Base-by-base conservation (phyloP, 1,140 invertebrate species). In the Euwallacea fornicatus region DNA sequence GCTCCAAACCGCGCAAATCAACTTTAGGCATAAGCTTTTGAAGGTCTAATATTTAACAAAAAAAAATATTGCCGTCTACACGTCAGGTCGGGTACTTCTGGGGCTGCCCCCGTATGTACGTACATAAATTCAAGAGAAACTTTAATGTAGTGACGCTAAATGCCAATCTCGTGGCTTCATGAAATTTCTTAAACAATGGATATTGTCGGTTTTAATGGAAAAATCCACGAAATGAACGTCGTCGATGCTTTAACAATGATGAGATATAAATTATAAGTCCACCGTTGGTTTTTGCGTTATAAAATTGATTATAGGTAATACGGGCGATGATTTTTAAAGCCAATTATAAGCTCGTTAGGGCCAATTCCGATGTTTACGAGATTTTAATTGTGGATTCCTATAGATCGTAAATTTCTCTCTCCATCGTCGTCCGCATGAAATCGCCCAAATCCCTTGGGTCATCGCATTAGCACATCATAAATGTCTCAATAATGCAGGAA, bases 241-340 rank as follows among this genome's bases (percentile, higher is more conserved):
- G 9, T 50, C 46, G 13, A 11, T 50, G 46, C 9, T 13, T 13
- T 50, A 71, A 71, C 69, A 71, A 72, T 75, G 74, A 75, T 75
- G 74, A 75, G 74, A 73, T 75, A 73, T 75, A 75, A 75, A 75
- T 75, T 73, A 73, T 60, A 58, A 72, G 63, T 56, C 54, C 46
- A 62, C 67, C 69, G 68, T 69, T 70, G 68, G 61, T 68, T 75
- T 75, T 75, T 73, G 70, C 69, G 63, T 71, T 73, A 73, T 73
- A 67, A 71, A 73, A 75, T 75, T 75, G 74, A 75, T 75, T 75
- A 75, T 75, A 75, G 74, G 74, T 75, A 75, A 75, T 75, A 73
- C 68, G 64, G 72, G 69, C 69, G 74, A 75, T 75, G 66, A 75
- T 75, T 75, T 75, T 75, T 75, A 73, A 73, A 69, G 68, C 62